A percentile compares a stretch with the other conserved stretches of the same genome.
These are phyloP conservation scores for Scolopax bukidnonensis DNA, from an alignment of 2,797 vertebrate genomes.

Conservation along the genomic window DNA sequence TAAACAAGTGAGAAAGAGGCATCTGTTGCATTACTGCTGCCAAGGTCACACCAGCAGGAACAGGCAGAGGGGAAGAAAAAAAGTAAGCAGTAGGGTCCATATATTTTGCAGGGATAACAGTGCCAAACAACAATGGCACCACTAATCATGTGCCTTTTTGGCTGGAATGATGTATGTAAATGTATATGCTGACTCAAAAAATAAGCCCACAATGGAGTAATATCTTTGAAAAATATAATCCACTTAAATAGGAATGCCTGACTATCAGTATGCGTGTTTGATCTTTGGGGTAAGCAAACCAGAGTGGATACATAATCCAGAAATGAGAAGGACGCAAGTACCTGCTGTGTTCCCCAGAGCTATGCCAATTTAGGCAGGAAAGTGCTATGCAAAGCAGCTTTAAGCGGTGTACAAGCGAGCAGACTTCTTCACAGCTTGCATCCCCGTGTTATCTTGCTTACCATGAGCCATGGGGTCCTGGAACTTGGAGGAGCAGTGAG, in stretches of 20 bases:
- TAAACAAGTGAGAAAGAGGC: slow-evolving; percentile 61
- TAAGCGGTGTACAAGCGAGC: background rate
- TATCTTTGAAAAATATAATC: background rate
- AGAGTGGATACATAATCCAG: background rate
- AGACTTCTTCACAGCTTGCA: slow-evolving; percentile 32
- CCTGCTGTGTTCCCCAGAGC: background rate
- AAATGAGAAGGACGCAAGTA: background rate
- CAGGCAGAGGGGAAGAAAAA: background rate
- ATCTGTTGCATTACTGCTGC: slow-evolving; percentile 53
- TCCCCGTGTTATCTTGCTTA: background rate
- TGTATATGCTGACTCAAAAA: background rate
- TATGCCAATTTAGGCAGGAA: background rate
- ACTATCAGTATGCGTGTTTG: background rate
- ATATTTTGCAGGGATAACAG: background rate
- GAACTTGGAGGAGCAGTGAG: rapidly evolving
- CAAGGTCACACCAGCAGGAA: slow-evolving; percentile 66
- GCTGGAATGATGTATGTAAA: background rate
- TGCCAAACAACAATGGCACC: background rate
- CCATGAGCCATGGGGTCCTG: background rate
- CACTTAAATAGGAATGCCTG: background rate
- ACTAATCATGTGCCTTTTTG: background rate
- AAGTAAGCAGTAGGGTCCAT: background rate
- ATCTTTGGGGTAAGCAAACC: background rate
- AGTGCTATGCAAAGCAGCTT: slow-evolving; percentile 3
- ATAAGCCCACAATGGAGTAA: background rate